Evolutionary conservation across 2,113 vertebrate genomes (phyloP), one percentile per base, ranked within the genome.

Genomic region (Mastomys coucha): DNA sequence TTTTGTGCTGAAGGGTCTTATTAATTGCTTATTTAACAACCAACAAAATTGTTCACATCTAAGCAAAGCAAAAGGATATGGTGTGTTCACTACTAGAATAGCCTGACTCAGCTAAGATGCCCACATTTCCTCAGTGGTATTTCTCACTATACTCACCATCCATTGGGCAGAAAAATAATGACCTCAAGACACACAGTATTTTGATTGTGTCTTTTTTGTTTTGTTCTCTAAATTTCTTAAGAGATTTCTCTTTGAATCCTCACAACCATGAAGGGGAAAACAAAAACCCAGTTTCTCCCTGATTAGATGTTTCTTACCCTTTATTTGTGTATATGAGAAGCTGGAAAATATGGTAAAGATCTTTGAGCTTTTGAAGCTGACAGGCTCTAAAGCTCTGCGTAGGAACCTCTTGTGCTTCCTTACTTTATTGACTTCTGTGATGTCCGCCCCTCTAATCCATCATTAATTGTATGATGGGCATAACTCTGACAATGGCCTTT

Each of bases 1-100:
- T 13, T 39, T 28, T 88, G 51, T 45, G 67, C 77, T 7, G 12
- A 89, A 49, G 1, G 20, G 1, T 72, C 28, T 39, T 39, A 39
- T 65, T 51, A 51, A 36, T 28, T 89, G 3, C 9, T 58, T 81
- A 72, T 75, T 58, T 73, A 63, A 73, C 7, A 89, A 24, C 12
- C 56, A 42, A 65, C 73, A 58, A 75, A 45, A 12, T 80, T 42
- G 51, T 8, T 84, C 5, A 22, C 6, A 65, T 22, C 16, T 24
- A 87, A 17, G 22, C n/a, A 72, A 26, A 51, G 17, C 5, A 49
- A 82, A 2, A 2, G 17, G 0, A 22, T 1, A 12, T 17, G 11
- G 4, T 9, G 0, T 1, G 31, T 9, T 85, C 60, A 16, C 17
- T 9, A 28, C 2, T 0, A 1, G 31, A 26, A 11, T 1, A 0